phyloP scores from a whole-genome alignment of 2,113 vertebrate species.

The Athene noctua region DNA sequence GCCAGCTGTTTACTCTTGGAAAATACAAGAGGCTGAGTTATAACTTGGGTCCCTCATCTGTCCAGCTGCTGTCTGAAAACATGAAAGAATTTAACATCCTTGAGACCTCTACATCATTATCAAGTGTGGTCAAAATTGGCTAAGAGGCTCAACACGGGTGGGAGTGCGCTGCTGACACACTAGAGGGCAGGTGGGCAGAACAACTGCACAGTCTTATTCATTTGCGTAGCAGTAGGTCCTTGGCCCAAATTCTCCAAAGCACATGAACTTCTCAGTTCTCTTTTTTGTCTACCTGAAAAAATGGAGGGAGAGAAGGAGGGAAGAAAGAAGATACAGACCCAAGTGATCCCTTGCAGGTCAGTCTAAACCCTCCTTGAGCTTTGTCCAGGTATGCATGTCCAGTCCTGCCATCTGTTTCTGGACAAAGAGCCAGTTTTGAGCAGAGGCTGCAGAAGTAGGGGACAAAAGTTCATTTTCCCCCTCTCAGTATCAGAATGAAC shows the following conservation, averaged over 20 bases:
- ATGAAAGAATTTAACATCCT: background rate
- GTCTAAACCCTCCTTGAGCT: background rate
- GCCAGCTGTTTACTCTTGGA: background rate
- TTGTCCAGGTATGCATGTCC: background rate
- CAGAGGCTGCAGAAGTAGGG: background rate
- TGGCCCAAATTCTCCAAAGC: background rate
- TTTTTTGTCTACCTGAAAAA: background rate
- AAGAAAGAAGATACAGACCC: background rate
- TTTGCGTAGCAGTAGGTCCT: background rate
- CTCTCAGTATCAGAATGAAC: background rate
- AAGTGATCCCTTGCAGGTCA: background rate
- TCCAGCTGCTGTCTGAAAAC: background rate
- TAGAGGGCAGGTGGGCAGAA: background rate
- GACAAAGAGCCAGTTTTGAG: background rate
- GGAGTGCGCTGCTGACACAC: rapidly evolving
- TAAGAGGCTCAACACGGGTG: background rate
- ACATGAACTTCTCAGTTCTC: background rate
- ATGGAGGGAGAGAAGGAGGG: background rate
- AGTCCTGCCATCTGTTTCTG: background rate
- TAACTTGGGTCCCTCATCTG: background rate
- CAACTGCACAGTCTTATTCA: background rate
- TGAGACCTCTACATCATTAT: background rate
- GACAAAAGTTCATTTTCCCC: background rate
- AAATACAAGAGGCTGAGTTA: background rate
- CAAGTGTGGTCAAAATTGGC: background rate